A percentile compares a stretch with the other conserved stretches of the same genome.
These are phyloP conservation scores for Meandrina meandrites DNA, from an alignment of 92 coral and sea anemone genomes.

Conservation along the genomic window DNA sequence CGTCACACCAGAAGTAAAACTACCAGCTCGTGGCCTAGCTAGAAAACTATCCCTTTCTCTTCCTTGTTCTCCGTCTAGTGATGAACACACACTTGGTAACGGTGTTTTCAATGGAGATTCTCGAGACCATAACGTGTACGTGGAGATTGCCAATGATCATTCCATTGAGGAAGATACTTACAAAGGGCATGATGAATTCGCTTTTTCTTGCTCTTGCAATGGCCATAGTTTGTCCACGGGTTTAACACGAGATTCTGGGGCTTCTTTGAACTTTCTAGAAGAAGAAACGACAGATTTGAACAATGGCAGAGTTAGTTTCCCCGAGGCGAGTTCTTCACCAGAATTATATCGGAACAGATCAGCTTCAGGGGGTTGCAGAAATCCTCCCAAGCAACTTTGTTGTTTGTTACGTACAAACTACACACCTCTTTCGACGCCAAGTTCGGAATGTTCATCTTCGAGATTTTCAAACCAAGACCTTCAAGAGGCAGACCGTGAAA, in stretches of 20 bases:
- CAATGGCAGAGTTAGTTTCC: not conserved
- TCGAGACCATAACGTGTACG: not conserved
- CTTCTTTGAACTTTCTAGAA: not conserved
- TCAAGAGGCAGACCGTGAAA: not conserved
- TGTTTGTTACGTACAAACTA: slow-evolving; percentile 29
- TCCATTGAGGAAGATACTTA: not conserved
- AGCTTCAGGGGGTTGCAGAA: not conserved
- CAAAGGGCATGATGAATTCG: not conserved
- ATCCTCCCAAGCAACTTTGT: slow-evolving; percentile 27
- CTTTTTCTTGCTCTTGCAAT: not conserved
- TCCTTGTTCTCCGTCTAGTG: not conserved
- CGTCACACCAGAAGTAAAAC: not conserved
- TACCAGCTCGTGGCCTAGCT: not conserved
- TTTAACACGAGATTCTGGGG: not conserved
- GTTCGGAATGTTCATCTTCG: slow-evolving; percentile 19
- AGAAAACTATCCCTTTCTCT: slow-evolving; percentile 7
- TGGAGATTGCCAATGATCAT: not conserved
- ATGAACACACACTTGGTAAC: not conserved
- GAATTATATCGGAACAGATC: slow-evolving; percentile 9
- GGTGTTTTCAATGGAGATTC: not conserved
- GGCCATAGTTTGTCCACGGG: not conserved
- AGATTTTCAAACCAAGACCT: slow-evolving; percentile 22
- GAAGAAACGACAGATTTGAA: not conserved
- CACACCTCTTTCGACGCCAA: slow-evolving; percentile 18
- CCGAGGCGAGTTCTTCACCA: not conserved